Conservation (phyloP, 2,888 invertebrate species). For the Drosophila kanekoi region DNA sequence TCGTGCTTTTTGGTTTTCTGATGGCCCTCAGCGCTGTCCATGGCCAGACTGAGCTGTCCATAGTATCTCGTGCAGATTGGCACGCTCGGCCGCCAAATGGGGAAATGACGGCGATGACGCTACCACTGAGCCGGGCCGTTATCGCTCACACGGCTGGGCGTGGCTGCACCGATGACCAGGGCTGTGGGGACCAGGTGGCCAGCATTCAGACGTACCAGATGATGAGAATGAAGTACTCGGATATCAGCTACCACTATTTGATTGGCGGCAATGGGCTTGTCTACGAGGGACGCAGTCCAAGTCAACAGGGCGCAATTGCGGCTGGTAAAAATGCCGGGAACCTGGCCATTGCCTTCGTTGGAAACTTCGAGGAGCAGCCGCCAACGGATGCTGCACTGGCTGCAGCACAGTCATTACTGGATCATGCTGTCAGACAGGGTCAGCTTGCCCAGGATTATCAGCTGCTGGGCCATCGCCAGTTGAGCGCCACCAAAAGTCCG, state of each 20-base stretch:
- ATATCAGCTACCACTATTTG: constrained; percentile 91
- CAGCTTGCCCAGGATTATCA: constrained; percentile 88
- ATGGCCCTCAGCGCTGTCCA: constrained; percentile 19
- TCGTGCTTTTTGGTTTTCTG: constrained; percentile 8
- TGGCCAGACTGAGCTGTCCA: constrained; percentile 59
- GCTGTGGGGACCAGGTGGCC: constrained; percentile 87
- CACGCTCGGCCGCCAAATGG: constrained; percentile 87
- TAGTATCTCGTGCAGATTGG: constrained; percentile 88
- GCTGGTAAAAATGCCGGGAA: constrained; percentile 88
- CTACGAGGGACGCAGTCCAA: constrained; percentile 91
- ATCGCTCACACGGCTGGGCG: constrained; percentile 89
- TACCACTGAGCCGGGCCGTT: constrained; percentile 86
- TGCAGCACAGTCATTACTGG: constrained; percentile 87
- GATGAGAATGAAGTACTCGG: constrained; percentile 87
- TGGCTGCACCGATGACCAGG: constrained; percentile 85
- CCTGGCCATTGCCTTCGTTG: constrained; percentile 90
- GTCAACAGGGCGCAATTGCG: constrained; percentile 89
- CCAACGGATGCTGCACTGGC: constrained; percentile 87
- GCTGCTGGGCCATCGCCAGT: constrained; percentile 89
- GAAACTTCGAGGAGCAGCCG: constrained; percentile 87
- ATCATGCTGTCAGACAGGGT: constrained; percentile 87
- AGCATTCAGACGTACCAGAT: constrained; percentile 89
- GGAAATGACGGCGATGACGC: constrained; percentile 81
- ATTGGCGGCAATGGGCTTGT: constrained; percentile 91
- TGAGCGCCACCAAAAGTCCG: constrained; percentile 89